phyloP scores from a whole-genome alignment of 2,113 vertebrate species.

The Cephalopholis sonnerati region DNA sequence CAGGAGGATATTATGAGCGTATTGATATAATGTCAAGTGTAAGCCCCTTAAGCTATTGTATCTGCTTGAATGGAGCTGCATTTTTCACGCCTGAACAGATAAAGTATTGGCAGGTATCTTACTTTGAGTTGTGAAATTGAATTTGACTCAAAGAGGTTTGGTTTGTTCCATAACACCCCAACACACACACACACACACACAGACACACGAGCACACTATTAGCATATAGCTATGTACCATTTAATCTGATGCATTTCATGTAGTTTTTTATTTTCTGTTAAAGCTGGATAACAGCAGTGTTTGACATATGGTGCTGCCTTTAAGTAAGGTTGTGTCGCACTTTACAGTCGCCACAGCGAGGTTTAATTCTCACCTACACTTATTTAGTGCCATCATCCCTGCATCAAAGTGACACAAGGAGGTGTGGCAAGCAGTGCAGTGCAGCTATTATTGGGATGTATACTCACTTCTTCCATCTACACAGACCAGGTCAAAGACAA shows the following conservation, averaged over 20 bases:
- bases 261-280: background rate
- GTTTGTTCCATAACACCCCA: background rate
- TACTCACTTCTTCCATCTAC: background rate
- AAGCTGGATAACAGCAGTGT: background rate
- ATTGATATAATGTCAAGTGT: constrained; percentile 54
- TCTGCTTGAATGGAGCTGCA: constrained; percentile 41
- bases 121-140: constrained; percentile 34
- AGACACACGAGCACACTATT: background rate
- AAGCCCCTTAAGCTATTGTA: constrained; percentile 38
- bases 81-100: constrained; percentile 58
- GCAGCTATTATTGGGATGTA: background rate
- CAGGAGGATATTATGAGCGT: constrained; percentile 42
- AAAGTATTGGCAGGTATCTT: constrained; percentile 50
- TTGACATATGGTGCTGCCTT: background rate
- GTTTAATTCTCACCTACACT: background rate
- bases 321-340: background rate
- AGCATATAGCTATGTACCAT: background rate
- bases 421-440: background rate
- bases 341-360: background rate
- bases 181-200: background rate
- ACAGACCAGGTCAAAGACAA: too few relatives aligned
- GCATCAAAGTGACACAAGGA: background rate
- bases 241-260: background rate
- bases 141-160: constrained; percentile 30
- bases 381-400: background rate